Base-by-base conservation (phyloP, 1,140 invertebrate species). In the Dinothrombium tinctorium region DNA sequence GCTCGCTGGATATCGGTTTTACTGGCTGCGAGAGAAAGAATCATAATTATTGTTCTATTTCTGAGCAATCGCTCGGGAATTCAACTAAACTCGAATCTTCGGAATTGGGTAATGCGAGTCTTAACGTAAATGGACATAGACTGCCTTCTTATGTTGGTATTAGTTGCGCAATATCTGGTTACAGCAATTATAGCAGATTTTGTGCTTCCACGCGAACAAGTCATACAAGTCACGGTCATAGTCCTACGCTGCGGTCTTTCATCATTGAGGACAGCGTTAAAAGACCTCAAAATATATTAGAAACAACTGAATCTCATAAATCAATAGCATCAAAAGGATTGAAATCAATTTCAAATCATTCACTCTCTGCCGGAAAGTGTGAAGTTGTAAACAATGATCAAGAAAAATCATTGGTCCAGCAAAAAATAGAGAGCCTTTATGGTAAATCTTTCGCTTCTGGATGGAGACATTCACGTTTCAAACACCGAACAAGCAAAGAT, bases 101-200 rank as follows among this genome's bases (percentile, higher is more conserved):
- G n/a, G n/a, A n/a, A n/a, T n/a, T n/a, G n/a, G n/a, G n/a, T n/a
- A n/a, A n/a, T n/a, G n/a, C n/a, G n/a, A n/a, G n/a, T n/a, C n/a
- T n/a, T 24, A 39, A 19, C 9, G 5, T 25, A 6, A 29, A 28
- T 12, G 19, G 14, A 14, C 15, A 8, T 6, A 46, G 49, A 31
- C 40, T 48, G 51, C 81, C 80, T 0, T 83, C 78, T 40, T 87
- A 87, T 56, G 59, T 87, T 33, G 76, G 74, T 52, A 60, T 87
- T 37, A 78, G 81, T 37, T 83, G 81, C 55, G 80, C 77, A 14
- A 77, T 86, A 21, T 83, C 76, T 59, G 82, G 82, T 8, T 87
- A 87, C 55, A 76, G 74, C 0, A 75, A 74, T 49, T 67, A 76
- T 33, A 79, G 72, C 9, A 76, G 75, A 42, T 83, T 83, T 65